Base-by-base conservation (phyloP, 2,888 invertebrate species). In the Mythimna vitellina region DNA sequence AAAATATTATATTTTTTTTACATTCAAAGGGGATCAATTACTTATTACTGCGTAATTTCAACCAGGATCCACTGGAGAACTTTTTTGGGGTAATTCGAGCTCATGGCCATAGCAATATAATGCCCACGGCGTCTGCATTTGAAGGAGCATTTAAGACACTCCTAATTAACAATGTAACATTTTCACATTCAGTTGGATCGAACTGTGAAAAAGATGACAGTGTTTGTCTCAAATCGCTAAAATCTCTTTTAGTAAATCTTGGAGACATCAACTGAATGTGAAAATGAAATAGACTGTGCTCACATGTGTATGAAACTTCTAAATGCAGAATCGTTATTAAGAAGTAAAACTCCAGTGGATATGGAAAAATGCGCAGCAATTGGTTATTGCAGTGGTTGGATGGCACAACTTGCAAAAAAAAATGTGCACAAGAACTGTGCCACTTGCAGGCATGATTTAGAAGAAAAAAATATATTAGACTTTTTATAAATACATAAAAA, bases 301-400 rank as follows among this genome's bases (percentile, higher is more conserved):
- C 65, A 76, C 17, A 53, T 69, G 6, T 5, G 25, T 53, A 32
- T 75, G 10, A 0, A 0, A 0, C 10, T 62, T 5, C 0, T 51
- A 72, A 56, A 71, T 61, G 35, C 71, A 38, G 71, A 46, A 0
- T 1, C 3, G 1, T 4, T 46, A 5, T 1, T 68, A 64, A 9
- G 25, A 7, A 22, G 57, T 17, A 6, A 51, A 35, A 38, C 38
- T 51, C 49, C 57, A 57, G 38, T 67, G 51, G 4, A 12, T 32
- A 46, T 73, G 20, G 76, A 76, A 67, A 80, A 22, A 70, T 42
- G 68, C 56, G 80, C 82, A 73, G 79, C 74, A 65, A 67, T 76
- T 56, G 72, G 66, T 0, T 82, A 80, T 67, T 80, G 76, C 58
- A 77, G 80, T 76, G 82, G 76, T 0, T 82, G 80, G 82, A 69